A percentile compares a stretch with the other conserved stretches of the same genome.
Conservation (phyloP, 2,888 invertebrate species). For the Cephonodes hylas region DNA sequence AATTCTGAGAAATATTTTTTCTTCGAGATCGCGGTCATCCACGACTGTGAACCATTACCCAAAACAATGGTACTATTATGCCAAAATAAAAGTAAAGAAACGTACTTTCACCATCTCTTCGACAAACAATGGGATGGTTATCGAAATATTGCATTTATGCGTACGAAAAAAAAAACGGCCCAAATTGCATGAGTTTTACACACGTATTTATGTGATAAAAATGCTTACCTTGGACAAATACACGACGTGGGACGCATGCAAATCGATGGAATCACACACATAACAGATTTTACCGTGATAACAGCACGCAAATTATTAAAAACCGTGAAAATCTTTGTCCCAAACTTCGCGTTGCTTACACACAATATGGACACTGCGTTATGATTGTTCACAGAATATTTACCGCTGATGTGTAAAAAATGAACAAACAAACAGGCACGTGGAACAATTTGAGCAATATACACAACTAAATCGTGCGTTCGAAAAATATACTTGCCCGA, state of each 20-base stretch:
- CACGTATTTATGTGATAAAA: slow-evolving; percentile 21
- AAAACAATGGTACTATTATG: slow-evolving; percentile 39
- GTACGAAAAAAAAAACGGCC: slow-evolving; percentile 6
- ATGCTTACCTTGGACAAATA: slow-evolving; percentile 53
- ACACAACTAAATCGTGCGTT: slow-evolving; percentile 35
- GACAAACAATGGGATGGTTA: slow-evolving; percentile 32
- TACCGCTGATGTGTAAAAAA: slow-evolving; percentile 37
- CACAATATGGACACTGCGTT: slow-evolving; percentile 53
- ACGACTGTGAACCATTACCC: slow-evolving; percentile 23
- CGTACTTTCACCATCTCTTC: slow-evolving; percentile 43
- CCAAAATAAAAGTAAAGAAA: slow-evolving; percentile 28
- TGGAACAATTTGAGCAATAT: slow-evolving; percentile 41
- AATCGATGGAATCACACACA: slow-evolving; percentile 48
- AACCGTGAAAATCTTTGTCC: slow-evolving; percentile 47
- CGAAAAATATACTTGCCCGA: slow-evolving; percentile 42
- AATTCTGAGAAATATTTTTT: slow-evolving; percentile 22
- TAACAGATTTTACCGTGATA: slow-evolving; percentile 40
- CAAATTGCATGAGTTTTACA: not conserved
- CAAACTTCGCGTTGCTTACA: slow-evolving; percentile 36
- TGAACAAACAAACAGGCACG: slow-evolving; percentile 37
- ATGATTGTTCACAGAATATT: slow-evolving; percentile 42
- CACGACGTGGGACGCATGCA: slow-evolving; percentile 44
- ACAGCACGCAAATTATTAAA: slow-evolving; percentile 53
- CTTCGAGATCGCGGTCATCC: slow-evolving; percentile 3
- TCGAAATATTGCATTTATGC: slow-evolving; percentile 29